phyloP scores from a whole-genome alignment of 2,113 vertebrate genomes.

The Laticauda colubrina region DNA sequence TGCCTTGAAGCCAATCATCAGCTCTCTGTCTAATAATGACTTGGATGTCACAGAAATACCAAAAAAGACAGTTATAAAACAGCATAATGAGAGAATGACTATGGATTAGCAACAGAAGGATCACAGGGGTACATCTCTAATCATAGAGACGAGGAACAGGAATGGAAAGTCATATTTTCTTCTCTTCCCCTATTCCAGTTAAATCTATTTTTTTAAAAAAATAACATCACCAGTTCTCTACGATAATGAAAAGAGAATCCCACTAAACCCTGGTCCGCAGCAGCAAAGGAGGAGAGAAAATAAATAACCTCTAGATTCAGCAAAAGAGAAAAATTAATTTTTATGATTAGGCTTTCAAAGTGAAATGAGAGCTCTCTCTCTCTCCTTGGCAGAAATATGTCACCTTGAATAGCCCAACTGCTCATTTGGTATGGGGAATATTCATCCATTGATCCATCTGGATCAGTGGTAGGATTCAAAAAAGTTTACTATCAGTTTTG shows the following conservation, averaged over 20 bases:
- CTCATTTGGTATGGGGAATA: not conserved
- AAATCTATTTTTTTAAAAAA: conserved; percentile 42
- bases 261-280: conserved; percentile 5
- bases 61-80: conserved; percentile 57
- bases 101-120: conserved; percentile 37
- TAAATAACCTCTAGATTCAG: not conserved
- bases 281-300: not conserved
- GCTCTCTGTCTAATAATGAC: conserved; percentile 50
- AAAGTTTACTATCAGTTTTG: too few species aligned
- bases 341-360: not conserved
- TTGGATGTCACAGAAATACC: conserved; percentile 57
- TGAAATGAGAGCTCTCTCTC: not conserved
- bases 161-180: conserved; percentile 37
- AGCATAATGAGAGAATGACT: conserved; percentile 57
- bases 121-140: conserved; percentile 47
- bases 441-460: not conserved
- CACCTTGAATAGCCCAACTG: not conserved
- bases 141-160: conserved; percentile 44
- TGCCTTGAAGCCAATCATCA: conserved; percentile 52
- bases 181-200: conserved; percentile 41
- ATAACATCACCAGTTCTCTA: conserved; percentile 22
- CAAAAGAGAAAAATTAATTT: not conserved
- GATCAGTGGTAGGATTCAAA: too few species aligned
- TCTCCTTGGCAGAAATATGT: not conserved
- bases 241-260: not conserved